A percentile compares a stretch with the other conserved stretches of the same genome.
These are phyloP conservation scores for Macrophya annulata DNA, from an alignment of 2,888 invertebrate genomes.

Conservation along the genomic window DNA sequence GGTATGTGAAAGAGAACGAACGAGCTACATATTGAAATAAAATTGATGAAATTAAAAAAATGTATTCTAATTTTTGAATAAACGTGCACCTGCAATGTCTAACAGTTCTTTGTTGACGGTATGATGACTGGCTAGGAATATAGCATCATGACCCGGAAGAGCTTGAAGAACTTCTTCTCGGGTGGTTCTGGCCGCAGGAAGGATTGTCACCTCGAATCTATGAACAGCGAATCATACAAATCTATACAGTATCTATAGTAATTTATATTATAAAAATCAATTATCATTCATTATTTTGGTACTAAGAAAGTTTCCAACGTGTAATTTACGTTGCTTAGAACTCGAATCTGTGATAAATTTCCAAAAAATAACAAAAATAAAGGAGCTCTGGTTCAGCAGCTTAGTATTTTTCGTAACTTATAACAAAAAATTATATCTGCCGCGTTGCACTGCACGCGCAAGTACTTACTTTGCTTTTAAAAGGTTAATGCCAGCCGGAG, in stretches of 20 bases:
- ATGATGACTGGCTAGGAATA: constrained; percentile 66
- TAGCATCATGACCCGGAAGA: constrained; percentile 72
- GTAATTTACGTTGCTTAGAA: neutral
- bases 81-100: constrained; percentile 82
- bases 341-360: neutral
- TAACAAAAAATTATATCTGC: neutral
- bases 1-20: neutral
- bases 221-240: constrained; percentile 47
- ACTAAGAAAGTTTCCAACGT: neutral
- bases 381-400: neutral
- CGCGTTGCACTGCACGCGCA: neutral
- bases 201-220: constrained; percentile 73
- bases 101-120: constrained; percentile 82
- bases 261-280: neutral
- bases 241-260: neutral
- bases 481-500: constrained; percentile 78
- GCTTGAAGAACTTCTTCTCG: constrained; percentile 68
- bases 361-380: neutral
- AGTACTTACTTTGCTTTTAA: constrained; percentile 77
- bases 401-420: neutral
- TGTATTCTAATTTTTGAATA: neutral
- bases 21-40: neutral
- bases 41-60: neutral
- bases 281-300: neutral
- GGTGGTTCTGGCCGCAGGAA: constrained; percentile 62